A percentile compares a stretch with the other conserved stretches of the same genome.
Evolutionary conservation across 1,140 invertebrate genomes (phyloP).

Genomic region (Protaetia brevitarsis): DNA sequence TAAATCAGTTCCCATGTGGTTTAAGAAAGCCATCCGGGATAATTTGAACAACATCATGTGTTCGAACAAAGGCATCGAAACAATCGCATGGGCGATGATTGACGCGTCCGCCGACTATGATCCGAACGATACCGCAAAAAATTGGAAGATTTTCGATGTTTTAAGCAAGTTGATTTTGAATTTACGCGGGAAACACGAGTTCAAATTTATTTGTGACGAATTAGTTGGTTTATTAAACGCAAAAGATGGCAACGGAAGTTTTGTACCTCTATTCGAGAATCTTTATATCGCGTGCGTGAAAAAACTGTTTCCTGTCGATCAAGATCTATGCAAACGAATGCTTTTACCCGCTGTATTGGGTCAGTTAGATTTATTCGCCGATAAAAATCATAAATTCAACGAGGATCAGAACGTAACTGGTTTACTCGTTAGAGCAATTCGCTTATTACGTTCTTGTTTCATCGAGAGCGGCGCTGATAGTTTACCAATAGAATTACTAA

Average conservation of each 20-base stretch:
- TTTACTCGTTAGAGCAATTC: slow-evolving; percentile 49
- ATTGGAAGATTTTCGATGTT: slow-evolving; percentile 66
- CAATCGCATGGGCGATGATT: slow-evolving; percentile 61
- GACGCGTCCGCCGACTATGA: slow-evolving; percentile 53
- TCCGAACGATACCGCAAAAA: slow-evolving; percentile 50
- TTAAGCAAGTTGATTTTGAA: slow-evolving; percentile 61
- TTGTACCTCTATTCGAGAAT: slow-evolving; percentile 32
- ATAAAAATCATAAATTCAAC: slow-evolving; percentile 25
- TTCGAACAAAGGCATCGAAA: slow-evolving; percentile 58
- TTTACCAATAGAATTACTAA: slow-evolving; percentile 34
- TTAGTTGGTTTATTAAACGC: slow-evolving; percentile 50
- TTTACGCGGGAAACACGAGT: slow-evolving; percentile 50
- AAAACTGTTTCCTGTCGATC: slow-evolving; percentile 53
- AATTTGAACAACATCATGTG: slow-evolving; percentile 59
- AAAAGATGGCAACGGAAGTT: slow-evolving; percentile 47
- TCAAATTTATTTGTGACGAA: slow-evolving; percentile 55
- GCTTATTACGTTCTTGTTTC: slow-evolving; percentile 50
- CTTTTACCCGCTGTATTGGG: neutral
- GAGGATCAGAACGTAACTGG: slow-evolving; percentile 38
- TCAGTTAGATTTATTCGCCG: neutral
- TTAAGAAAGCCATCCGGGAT: slow-evolving; percentile 58
- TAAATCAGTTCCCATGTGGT: slow-evolving; percentile 59
- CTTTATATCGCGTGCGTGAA: slow-evolving; percentile 56
- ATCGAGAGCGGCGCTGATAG: slow-evolving; percentile 28
- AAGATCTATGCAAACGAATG: slow-evolving; percentile 45